Conservation (phyloP, 2,113 vertebrate genomes). For the Carlito syrichta region DNA sequence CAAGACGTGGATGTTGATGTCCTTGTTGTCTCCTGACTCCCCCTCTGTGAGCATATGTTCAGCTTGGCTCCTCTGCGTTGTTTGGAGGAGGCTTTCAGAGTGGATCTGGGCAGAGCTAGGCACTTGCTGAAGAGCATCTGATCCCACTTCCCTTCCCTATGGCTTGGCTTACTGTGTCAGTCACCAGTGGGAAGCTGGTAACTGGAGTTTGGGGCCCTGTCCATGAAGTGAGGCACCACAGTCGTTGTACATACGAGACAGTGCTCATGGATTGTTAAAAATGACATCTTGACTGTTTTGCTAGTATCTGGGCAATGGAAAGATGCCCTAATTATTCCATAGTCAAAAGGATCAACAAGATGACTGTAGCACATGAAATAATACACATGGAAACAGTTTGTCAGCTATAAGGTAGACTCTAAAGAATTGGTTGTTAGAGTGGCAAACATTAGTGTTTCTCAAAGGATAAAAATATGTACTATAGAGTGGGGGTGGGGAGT, state of each 20-base stretch:
- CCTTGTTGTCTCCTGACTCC: slow-evolving; percentile 66
- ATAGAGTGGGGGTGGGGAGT: neutral
- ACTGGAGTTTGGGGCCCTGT: neutral
- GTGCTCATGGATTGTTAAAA: neutral
- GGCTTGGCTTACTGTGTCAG: neutral
- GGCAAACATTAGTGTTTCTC: neutral
- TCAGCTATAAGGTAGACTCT: neutral
- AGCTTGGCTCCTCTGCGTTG: slow-evolving; percentile 47
- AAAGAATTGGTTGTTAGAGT: neutral
- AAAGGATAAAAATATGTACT: neutral
- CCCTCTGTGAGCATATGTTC: slow-evolving; percentile 73
- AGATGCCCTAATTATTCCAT: neutral
- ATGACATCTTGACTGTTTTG: neutral
- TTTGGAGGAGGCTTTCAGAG: slow-evolving; percentile 65
- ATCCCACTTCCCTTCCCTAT: slow-evolving; percentile 30
- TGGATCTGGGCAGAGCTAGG: slow-evolving; percentile 56
- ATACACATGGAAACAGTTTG: neutral
- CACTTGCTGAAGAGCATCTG: slow-evolving; percentile 52
- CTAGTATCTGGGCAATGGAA: neutral
- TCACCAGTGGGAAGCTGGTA: slow-evolving; percentile 13
- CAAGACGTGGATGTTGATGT: slow-evolving; percentile 47
- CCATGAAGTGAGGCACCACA: neutral
- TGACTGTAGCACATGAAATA: neutral
- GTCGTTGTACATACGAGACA: neutral
- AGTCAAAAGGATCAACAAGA: neutral